Percentiles rank a stretch among this genome's conserved stretches.
These are phyloP conservation scores for Grantiella picta DNA, from an alignment of 2,113 vertebrate species.

Conservation along the genomic window DNA sequence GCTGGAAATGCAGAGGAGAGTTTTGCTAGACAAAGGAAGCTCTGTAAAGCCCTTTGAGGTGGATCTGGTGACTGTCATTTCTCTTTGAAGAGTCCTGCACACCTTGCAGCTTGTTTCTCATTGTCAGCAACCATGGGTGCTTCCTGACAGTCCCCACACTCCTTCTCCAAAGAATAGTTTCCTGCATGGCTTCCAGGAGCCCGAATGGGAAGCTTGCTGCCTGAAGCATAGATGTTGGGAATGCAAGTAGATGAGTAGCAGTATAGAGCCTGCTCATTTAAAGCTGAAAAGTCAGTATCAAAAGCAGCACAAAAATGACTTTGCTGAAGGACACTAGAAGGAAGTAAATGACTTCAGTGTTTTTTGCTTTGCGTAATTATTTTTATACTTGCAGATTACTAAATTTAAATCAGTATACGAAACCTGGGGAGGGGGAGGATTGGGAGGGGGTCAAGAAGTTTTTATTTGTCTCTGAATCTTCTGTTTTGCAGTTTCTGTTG, in stretches of 20 bases:
- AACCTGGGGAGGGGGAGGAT: too few relatives aligned
- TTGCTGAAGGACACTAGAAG: neutral
- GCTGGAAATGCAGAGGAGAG: neutral
- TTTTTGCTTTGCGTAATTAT: neutral
- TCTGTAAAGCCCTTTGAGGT: neutral
- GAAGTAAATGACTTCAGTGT: neutral
- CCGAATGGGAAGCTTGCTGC: neutral
- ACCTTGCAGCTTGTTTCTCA: neutral
- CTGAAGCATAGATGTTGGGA: neutral
- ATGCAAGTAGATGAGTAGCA: neutral
- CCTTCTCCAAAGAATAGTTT: neutral
- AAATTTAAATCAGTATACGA: neutral
- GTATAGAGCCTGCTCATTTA: neutral
- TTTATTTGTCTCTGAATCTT: neutral
- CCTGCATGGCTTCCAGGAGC: neutral
- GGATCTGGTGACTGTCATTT: fast-evolving
- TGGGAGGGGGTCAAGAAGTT: neutral
- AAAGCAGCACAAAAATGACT: neutral
- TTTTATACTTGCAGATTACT: neutral
- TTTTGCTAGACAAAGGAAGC: neutral
- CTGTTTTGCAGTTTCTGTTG: slow-evolving; percentile 77
- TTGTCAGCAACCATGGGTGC: neutral
- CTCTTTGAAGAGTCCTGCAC: neutral
- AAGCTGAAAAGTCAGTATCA: neutral
- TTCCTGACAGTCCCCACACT: neutral